phyloP scores from a whole-genome alignment of 2,113 vertebrate genomes.

The Hippopotamus amphibius region DNA sequence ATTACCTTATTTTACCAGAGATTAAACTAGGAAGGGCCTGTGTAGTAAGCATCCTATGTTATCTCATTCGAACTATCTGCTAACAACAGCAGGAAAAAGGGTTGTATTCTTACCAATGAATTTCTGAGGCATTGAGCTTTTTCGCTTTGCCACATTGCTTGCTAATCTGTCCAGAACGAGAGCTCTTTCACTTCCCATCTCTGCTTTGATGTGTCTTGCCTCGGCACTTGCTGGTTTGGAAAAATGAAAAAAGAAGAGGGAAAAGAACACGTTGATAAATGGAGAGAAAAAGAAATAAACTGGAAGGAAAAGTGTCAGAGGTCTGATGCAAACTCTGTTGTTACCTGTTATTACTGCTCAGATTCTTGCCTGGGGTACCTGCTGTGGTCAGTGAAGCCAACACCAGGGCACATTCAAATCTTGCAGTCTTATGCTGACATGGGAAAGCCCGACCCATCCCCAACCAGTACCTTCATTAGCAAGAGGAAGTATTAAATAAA shows the following conservation, averaged over 20 bases:
- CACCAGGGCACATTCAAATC: slow-evolving; percentile 71
- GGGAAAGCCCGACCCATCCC: slow-evolving; percentile 80
- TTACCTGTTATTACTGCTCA: slow-evolving; percentile 75
- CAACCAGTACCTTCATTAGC: slow-evolving; percentile 75
- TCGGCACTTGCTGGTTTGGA: slow-evolving; percentile 89
- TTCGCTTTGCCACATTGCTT: slow-evolving; percentile 96
- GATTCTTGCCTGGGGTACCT: slow-evolving; percentile 73
- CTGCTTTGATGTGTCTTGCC: slow-evolving; percentile 89
- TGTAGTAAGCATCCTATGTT: slow-evolving; percentile 68
- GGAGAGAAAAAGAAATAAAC: slow-evolving; percentile 70
- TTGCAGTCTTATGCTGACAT: slow-evolving; percentile 78
- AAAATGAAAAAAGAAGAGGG: slow-evolving; percentile 76
- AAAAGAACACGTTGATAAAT: slow-evolving; percentile 66
- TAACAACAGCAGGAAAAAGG: slow-evolving; percentile 76
- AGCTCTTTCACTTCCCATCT: slow-evolving; percentile 95
- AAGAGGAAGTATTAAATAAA: slow-evolving; percentile 85
- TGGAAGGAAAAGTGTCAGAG: slow-evolving; percentile 75
- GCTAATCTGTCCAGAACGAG: slow-evolving; percentile 96
- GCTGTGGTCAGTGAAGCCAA: slow-evolving; percentile 81
- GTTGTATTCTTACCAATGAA: slow-evolving; percentile 93
- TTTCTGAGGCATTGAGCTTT: slow-evolving; percentile 98
- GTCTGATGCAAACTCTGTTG: slow-evolving; percentile 64
- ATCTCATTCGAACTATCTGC: slow-evolving; percentile 71
- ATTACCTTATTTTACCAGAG: slow-evolving; percentile 53
- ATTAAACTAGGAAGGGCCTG: slow-evolving; percentile 56